Evolutionary conservation across 2,113 vertebrate genomes (phyloP), one percentile per base, ranked within the genome.

Genomic region (Otocyon megalotis): DNA sequence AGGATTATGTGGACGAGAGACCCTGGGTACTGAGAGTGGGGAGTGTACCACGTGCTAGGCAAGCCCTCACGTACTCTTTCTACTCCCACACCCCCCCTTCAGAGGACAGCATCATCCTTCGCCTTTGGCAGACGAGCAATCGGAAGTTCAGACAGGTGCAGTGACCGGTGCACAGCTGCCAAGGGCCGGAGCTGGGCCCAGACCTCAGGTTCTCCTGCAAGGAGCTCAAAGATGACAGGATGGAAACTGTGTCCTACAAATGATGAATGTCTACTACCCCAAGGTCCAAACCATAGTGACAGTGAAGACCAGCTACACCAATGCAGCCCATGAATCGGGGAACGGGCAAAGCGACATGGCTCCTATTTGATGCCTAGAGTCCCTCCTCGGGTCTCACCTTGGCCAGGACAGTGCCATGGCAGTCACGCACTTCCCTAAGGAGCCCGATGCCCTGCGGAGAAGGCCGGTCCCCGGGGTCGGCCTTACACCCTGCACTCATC

Each of bases 41-140:
- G 26, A 4, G 13, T 0, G 13, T 2, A 7, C 50, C 6, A 4
- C 87, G 15, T 6, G 2, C 53, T 15, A 32, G 30, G 24, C 69
- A 6, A 24, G 56, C 28, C 90, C 32, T n/a, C 14, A 0, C 0
- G 0, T 74, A 0, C 0, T n/a, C 6, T 26, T 12, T 22, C 37
- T 1, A 5, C 19, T 15, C 32, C 43, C n/a, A 87, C 32, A 6
- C 53, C 8, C 8, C 35, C 6, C 30, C 50, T 80, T 32, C 0
- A 0, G 56, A 37, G 30, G 54, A 28, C 0, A 2, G 54, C 26
- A 9, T 35, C 58, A 22, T 8, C 67, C 32, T 8, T 20, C 2
- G 20, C 24, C 54, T n/a, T 26, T 9, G 4, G 81, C 58, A 24
- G 30, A 58, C 16, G 50, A 43, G 43, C 5, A 92, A 37, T 50